Evolutionary conservation across 2,113 vertebrate genomes (phyloP).

Genomic region (Tympanuchus pallidicinctus): DNA sequence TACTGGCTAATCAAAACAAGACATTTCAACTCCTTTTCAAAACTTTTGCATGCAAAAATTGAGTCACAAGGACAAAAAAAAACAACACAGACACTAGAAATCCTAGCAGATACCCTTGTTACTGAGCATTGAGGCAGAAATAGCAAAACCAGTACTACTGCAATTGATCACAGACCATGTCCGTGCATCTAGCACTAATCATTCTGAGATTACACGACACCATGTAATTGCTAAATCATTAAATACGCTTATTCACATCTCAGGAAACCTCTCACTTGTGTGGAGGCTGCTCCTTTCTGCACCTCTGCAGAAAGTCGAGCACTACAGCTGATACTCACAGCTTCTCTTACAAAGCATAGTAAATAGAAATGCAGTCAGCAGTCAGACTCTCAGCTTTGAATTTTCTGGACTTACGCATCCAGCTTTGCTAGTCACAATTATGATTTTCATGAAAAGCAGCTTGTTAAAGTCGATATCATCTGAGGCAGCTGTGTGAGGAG

Average conservation of each 20-base stretch:
- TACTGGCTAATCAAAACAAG: too few relatives aligned
- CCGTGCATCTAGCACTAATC: too few relatives aligned
- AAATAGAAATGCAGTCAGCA: neutral
- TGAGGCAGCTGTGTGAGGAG: neutral
- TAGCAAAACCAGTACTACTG: neutral
- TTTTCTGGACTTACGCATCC: neutral
- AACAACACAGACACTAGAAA: neutral
- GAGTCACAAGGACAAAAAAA: neutral
- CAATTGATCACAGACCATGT: too few relatives aligned
- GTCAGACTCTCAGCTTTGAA: neutral
- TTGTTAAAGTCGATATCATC: neutral
- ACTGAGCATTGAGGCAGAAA: fast-evolving
- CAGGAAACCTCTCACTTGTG: neutral
- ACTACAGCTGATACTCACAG: neutral
- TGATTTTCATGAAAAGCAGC: neutral
- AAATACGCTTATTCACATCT: neutral
- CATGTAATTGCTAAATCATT: too few relatives aligned
- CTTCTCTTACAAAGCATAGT: fast-evolving
- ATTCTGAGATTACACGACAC: too few relatives aligned
- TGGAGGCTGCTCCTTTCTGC: neutral
- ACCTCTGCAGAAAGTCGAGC: neutral
- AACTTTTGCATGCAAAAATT: neutral
- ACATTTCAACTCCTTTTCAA: neutral
- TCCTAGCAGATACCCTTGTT: neutral
- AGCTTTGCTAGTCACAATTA: neutral